Evolutionary conservation across 2,888 invertebrate species (phyloP).

Genomic region (Rhagonycha lutea): DNA sequence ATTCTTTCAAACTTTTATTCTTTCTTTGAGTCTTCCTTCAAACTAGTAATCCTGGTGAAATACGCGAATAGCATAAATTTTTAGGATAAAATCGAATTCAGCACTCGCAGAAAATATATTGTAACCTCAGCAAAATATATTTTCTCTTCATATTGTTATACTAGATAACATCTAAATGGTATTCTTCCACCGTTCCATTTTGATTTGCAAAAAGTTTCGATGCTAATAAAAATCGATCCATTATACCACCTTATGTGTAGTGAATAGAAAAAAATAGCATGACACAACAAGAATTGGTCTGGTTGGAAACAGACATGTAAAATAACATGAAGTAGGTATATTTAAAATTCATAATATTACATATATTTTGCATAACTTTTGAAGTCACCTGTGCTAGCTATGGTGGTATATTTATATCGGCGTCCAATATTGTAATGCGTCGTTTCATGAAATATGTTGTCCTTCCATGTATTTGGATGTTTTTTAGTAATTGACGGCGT

Average conservation of each 20-base stretch:
- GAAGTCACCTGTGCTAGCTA: no score
- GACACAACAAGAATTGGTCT: no score
- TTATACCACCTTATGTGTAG: slow-evolving; percentile 39
- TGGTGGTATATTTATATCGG: no score
- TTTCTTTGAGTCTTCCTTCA: slow-evolving; percentile 32
- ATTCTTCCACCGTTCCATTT: slow-evolving; percentile 34
- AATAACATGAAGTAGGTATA: no score
- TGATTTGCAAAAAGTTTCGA: slow-evolving; percentile 32
- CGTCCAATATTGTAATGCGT: no score
- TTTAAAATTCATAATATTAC: no score
- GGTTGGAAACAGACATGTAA: no score
- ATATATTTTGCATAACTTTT: no score
- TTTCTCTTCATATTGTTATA: slow-evolving; percentile 36
- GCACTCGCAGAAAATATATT: slow-evolving; percentile 40
- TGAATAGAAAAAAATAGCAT: slow-evolving; percentile 9
- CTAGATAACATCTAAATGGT: slow-evolving; percentile 36
- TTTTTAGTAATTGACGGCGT: no score
- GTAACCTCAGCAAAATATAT: slow-evolving; percentile 41
- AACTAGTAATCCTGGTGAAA: slow-evolving; percentile 37
- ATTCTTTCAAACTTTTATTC: slow-evolving; percentile 28
- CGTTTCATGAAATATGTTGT: no score
- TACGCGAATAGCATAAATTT: slow-evolving; percentile 39
- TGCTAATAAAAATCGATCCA: slow-evolving; percentile 39
- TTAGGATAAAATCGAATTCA: slow-evolving; percentile 40
- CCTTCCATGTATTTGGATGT: no score